Percentiles rank a stretch among this genome's conserved stretches.
These are phyloP conservation scores for Notarius lentiginosus DNA, from an alignment of 2,113 vertebrate species.

Conservation along the genomic window DNA sequence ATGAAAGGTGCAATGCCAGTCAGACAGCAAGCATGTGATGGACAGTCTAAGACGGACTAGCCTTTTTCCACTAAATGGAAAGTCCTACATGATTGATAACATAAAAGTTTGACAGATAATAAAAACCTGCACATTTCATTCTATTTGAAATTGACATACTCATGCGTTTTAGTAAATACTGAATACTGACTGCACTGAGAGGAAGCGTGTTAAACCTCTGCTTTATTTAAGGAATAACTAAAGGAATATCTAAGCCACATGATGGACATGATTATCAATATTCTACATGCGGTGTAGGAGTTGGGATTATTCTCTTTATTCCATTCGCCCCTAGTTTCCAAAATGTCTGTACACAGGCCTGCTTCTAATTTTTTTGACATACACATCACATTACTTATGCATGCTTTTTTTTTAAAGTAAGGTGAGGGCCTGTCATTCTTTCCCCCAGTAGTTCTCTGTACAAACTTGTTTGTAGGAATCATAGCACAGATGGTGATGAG, in stretches of 20 bases:
- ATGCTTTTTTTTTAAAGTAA: neutral
- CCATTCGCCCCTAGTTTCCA: neutral
- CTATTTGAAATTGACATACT: neutral
- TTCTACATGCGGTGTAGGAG: neutral
- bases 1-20: conserved; percentile 9
- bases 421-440: conserved; percentile 27
- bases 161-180: neutral
- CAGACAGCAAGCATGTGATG: neutral
- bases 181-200: neutral
- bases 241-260: neutral
- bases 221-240: neutral
- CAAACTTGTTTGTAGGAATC: conserved; percentile 68
- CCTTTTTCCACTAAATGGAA: neutral
- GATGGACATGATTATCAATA: neutral
- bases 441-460: conserved; percentile 52
- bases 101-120: neutral
- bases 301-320: neutral
- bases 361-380: neutral
- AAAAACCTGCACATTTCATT: neutral
- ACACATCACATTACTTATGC: conserved; percentile 5
- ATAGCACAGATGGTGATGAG: conserved; percentile 76
- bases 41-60: neutral
- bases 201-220: neutral
- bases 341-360: neutral
- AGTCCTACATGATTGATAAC: neutral